These are phyloP conservation scores for Pseudochirops corinnae DNA, from an alignment of 2,797 vertebrate species.

Conservation along the genomic window DNA sequence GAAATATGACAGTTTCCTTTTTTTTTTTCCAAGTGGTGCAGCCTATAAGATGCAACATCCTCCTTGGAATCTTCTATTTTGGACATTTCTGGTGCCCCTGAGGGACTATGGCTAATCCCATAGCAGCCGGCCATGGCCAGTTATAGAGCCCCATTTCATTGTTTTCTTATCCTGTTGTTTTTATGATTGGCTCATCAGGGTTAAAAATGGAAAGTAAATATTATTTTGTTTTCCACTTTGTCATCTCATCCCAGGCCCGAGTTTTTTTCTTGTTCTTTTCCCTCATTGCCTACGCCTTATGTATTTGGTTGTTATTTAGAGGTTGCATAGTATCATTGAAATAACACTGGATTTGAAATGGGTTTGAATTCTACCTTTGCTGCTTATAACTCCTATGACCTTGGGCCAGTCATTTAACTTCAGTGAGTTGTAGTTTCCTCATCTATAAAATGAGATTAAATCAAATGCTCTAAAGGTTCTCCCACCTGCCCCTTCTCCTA, in stretches of 20 bases:
- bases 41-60: not conserved
- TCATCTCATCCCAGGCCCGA: not conserved
- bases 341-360: not conserved
- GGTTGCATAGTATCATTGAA: not conserved
- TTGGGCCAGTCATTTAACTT: not conserved
- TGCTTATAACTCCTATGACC: not conserved
- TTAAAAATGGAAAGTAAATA: not conserved
- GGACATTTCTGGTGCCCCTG: not conserved
- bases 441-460: not conserved
- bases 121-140: not conserved
- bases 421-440: not conserved
- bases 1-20: not conserved
- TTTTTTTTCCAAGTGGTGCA: constrained; percentile 52
- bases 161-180: rapidly evolving
- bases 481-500: not conserved
- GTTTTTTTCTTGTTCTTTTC: not conserved
- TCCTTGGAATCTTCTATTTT: constrained; percentile 9
- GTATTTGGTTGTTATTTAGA: not conserved
- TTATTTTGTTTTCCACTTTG: not conserved
- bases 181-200: not conserved
- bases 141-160: not conserved
- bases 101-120: not conserved
- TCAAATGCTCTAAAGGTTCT: not conserved
- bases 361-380: not conserved
- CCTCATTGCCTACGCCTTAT: not conserved